Evolutionary conservation across 2,113 vertebrate genomes (phyloP).

Genomic region (Oenanthe melanoleuca): DNA sequence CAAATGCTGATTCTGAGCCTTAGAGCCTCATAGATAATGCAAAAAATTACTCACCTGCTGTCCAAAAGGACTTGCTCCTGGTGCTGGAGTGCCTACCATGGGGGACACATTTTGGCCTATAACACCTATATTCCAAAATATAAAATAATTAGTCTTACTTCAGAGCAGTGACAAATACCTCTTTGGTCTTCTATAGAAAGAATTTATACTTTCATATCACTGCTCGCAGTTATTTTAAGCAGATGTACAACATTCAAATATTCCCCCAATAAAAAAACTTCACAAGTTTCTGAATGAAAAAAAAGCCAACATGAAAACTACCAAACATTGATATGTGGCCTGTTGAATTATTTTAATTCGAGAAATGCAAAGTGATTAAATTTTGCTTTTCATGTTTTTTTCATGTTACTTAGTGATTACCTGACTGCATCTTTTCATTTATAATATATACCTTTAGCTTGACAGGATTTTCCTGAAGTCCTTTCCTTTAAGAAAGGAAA

Average conservation of each 20-base stretch:
- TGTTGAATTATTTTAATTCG: neutral
- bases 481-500: neutral
- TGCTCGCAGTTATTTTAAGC: neutral
- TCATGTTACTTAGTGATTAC: neutral
- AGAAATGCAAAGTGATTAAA: neutral
- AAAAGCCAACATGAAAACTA: neutral
- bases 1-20: neutral
- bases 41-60: conserved; percentile 84
- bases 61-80: conserved; percentile 83
- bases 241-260: neutral
- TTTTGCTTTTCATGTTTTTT: neutral
- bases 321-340: neutral
- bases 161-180: conserved; percentile 5
- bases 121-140: conserved; percentile 86
- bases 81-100: conserved; percentile 85
- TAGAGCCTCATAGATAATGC: neutral
- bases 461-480: neutral
- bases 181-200: neutral
- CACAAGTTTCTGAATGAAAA: neutral
- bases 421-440: neutral
- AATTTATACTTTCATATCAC: neutral
- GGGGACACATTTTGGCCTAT: conserved; percentile 87
- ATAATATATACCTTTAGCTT: neutral
- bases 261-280: neutral
- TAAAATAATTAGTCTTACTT: conserved; percentile 66